Evolutionary conservation across 2,888 invertebrate species (phyloP).

Genomic region (Drosophila merina): DNA sequence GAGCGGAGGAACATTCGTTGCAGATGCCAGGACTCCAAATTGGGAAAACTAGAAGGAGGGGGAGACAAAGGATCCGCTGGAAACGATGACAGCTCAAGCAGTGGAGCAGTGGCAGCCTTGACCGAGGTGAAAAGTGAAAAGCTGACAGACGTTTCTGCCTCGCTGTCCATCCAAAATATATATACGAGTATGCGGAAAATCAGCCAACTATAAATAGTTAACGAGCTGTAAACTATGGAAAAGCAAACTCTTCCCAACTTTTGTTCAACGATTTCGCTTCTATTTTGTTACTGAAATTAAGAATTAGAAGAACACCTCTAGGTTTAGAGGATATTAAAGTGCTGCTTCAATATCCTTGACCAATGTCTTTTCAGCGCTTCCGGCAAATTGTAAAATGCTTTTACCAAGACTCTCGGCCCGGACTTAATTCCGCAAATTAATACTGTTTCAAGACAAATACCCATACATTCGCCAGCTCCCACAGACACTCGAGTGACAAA

Average conservation of each 20-base stretch:
- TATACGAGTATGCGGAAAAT: constrained; percentile 22
- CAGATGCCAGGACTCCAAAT: constrained; percentile 50
- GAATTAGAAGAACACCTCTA: neutral
- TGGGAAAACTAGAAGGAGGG: constrained; percentile 12
- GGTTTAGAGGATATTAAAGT: neutral
- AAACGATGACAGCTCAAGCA: constrained; percentile 41
- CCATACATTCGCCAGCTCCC: neutral
- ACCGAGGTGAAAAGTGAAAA: constrained; percentile 76
- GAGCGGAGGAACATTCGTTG: constrained; percentile 46
- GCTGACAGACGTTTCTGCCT: constrained; percentile 59
- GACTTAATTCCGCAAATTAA: constrained; percentile 68
- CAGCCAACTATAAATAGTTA: constrained; percentile 70
- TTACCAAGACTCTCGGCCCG: constrained; percentile 25
- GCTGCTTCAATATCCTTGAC: neutral
- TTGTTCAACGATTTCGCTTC: constrained; percentile 22
- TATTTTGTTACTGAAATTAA: constrained; percentile 4
- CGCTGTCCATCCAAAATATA: constrained; percentile 46
- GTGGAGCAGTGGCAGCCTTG: constrained; percentile 55
- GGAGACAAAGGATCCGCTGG: constrained; percentile 29
- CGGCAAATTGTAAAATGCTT: constrained; percentile 54
- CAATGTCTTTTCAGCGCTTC: constrained; percentile 7
- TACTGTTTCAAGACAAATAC: constrained; percentile 55
- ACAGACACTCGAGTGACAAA: constrained; percentile 23
- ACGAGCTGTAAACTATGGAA: constrained; percentile 76
- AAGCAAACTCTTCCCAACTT: constrained; percentile 28